These are phyloP conservation scores for Pterobdella sp. DNA, from an alignment of 2,888 invertebrate genomes.

Conservation along the genomic window DNA sequence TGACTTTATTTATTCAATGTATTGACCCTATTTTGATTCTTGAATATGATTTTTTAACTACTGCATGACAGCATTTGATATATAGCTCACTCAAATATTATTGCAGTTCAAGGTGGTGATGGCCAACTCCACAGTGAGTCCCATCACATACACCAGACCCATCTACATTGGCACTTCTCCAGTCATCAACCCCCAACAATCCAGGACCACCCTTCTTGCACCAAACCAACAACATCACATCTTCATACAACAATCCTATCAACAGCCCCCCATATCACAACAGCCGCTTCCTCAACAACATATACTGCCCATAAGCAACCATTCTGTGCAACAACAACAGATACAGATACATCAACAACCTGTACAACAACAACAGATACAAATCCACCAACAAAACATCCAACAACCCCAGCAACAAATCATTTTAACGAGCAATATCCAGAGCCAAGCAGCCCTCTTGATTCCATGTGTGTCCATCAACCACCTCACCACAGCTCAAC, in stretches of 20 bases:
- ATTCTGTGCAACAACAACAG: background rate
- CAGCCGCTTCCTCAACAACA: background rate
- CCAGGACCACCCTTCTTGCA: background rate
- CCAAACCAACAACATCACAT: background rate
- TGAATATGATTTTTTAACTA: too few species aligned
- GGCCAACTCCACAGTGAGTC: background rate
- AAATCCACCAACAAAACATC: background rate
- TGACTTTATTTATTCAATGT: too few species aligned
- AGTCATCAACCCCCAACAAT: conserved; percentile 20
- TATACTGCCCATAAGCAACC: background rate
- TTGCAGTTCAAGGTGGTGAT: background rate
- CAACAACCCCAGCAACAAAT: conserved; percentile 4
- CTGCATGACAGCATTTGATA: background rate
- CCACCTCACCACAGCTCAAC: background rate
- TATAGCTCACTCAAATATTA: background rate
- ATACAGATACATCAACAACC: background rate
- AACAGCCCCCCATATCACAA: background rate
- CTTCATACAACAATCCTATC: background rate
- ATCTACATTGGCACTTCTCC: conserved; percentile 39
- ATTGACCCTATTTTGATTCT: too few species aligned
- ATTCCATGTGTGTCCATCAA: conserved; percentile 1
- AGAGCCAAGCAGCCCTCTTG: background rate
- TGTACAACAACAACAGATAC: background rate
- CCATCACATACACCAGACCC: conserved; percentile 17
- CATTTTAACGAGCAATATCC: background rate